Evolutionary conservation across 2,113 vertebrate species (phyloP), one percentile per base, ranked within the genome.

Genomic region (Malurus elegans): DNA sequence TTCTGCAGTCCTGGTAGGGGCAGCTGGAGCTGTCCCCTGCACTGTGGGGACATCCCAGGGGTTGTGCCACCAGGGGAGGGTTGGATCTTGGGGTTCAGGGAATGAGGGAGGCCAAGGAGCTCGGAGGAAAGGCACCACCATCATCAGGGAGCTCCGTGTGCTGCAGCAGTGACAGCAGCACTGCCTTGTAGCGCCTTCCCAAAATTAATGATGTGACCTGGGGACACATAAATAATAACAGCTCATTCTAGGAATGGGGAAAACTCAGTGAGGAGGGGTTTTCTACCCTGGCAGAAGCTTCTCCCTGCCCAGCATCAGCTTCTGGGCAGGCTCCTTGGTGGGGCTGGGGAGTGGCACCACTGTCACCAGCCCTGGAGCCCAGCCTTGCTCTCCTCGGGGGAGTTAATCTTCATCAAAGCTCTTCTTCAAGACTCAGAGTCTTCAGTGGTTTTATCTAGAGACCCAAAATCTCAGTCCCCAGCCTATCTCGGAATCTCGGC

Each of bases 1-100:
- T 32, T 18, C 15, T 4, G 15, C 8, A 0, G 9, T 17, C 23
- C 72, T 3, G 10, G 36, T 6, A 36, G 31, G 4, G 7, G 4
- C 16, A 5, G 8, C 62, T 6, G 18, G 61, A n/a, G 48, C 58
- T 8, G 1, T 74, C 47, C 73, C 32, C 0, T 14, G 71, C 28
- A 0, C 23, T 0, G 0, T 3, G 53, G 34, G 15, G 6, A 31
- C 6, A 3, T 54, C 38, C 51, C 66, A 9, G 82, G 0, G 64
- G 11, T 8, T 45, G 53, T 47, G 48, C 44, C 29, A 45, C 40
- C 6, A 1, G 29, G 25, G n/a, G 1, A 56, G 3, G 14, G 51
- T 32, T 38, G 81, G 29, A 18, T 56, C 28, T 36, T 3, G 2
- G 26, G 36, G 18, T 9, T 61, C 19, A n/a, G 88, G 11, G 48